These are phyloP conservation scores for Xerus inauris DNA, from an alignment of 2,113 vertebrate species.

Conservation along the genomic window DNA sequence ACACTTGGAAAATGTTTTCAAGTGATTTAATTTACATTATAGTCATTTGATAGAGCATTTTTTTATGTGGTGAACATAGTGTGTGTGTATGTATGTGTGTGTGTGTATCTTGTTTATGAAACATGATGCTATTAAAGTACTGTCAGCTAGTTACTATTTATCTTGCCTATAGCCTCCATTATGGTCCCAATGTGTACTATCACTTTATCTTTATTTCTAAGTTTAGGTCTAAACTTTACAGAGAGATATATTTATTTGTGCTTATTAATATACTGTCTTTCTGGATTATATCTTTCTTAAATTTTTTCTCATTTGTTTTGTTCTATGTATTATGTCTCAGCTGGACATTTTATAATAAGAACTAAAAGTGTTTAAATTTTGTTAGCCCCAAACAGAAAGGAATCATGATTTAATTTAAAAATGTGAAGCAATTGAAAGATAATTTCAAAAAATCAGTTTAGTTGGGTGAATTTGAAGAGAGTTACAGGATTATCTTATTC, in stretches of 20 bases:
- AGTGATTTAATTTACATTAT: slow-evolving; percentile 53
- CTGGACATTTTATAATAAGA: slow-evolving; percentile 59
- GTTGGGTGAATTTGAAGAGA: not conserved
- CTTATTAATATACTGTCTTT: slow-evolving; percentile 1
- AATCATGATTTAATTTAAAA: slow-evolving; percentile 67
- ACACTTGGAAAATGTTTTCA: not conserved
- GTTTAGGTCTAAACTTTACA: not conserved
- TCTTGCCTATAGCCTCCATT: not conserved
- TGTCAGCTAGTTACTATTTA: slow-evolving; percentile 22
- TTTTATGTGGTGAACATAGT: slow-evolving; percentile 45
- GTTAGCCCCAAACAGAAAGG: slow-evolving; percentile 63
- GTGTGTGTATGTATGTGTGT: not conserved
- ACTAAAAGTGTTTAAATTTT: slow-evolving; percentile 59
- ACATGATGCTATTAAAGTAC: not conserved
- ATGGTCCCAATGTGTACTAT: not conserved
- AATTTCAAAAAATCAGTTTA: slow-evolving; percentile 31
- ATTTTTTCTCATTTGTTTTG: slow-evolving; percentile 50
- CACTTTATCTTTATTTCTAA: slow-evolving; percentile 43
- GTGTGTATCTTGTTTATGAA: not conserved
- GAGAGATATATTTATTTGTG: slow-evolving; percentile 22
- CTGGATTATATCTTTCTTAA: not conserved
- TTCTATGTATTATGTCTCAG: slow-evolving; percentile 63
- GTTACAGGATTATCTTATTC: not conserved
- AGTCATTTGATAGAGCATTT: not conserved
- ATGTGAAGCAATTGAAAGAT: slow-evolving; percentile 58